Percentiles rank a stretch among this genome's conserved stretches.
Evolutionary conservation across 2,797 vertebrate species (phyloP).

Genomic region (Danio aesculapii): DNA sequence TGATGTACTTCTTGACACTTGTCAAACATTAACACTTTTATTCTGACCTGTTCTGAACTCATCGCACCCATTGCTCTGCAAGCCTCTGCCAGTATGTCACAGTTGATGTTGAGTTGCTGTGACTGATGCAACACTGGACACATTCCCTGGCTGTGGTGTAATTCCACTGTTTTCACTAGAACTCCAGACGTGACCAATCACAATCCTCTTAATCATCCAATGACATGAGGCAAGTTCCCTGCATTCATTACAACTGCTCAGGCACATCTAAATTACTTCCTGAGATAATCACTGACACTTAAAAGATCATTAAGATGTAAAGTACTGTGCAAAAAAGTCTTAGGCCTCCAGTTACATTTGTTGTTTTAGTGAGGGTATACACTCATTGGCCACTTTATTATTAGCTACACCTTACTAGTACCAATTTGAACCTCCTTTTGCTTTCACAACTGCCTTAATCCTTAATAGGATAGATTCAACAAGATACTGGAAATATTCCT

Average conservation of each 20-base stretch:
- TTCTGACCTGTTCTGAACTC: neutral
- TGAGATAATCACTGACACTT: too few relatives aligned
- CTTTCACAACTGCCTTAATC: too few relatives aligned
- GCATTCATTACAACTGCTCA: neutral
- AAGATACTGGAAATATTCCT: too few relatives aligned
- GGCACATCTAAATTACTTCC: neutral
- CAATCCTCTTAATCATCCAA: slow-evolving; percentile 39
- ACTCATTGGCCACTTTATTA: too few relatives aligned
- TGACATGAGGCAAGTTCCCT: slow-evolving; percentile 9
- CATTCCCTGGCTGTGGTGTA: slow-evolving; percentile 33
- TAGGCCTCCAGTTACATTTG: too few relatives aligned
- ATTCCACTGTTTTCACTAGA: slow-evolving; percentile 51
- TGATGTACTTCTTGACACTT: neutral
- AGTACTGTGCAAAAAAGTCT: too few relatives aligned
- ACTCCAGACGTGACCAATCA: slow-evolving; percentile 59
- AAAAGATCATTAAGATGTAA: too few relatives aligned
- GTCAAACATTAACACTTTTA: neutral
- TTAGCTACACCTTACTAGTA: too few relatives aligned
- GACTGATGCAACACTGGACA: slow-evolving; percentile 48
- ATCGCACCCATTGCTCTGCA: neutral
- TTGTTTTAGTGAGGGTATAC: too few relatives aligned
- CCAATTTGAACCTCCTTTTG: too few relatives aligned
- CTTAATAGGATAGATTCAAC: too few relatives aligned
- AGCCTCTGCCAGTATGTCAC: neutral
- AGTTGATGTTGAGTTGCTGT: slow-evolving; percentile 7